Evolutionary conservation across 2,113 vertebrate species (phyloP), one percentile per base, ranked within the genome.

Genomic region (Glareola pratincola): DNA sequence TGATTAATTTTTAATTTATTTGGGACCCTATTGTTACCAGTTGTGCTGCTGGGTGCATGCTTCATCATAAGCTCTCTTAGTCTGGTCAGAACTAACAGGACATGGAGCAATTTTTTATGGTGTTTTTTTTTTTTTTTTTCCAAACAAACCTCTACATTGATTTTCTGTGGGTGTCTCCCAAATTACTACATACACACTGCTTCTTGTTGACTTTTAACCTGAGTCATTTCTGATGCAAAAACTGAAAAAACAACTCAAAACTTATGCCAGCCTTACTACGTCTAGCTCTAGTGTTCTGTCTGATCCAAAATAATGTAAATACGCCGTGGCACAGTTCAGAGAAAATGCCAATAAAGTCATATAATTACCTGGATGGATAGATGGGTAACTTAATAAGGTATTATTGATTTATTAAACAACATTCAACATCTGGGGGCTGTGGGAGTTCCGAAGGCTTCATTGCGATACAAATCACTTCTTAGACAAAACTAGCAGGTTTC

Each of bases 261-360:
- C 30, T 60, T 18, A 51, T 41, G 39, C 16, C 77, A 72, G 29
- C 1, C 21, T 57, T 63, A 39, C 73, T 34, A 29, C 45, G n/a
- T 27, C 47, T 85, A 56, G 0, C 43, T 69, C 39, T 66, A 10
- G 27, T 0, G 1, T 15, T 50, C 64, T 50, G 30, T n/a, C 59
- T 51, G 34, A 48, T n/a, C 57, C 62, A 32, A 20, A 64, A 62
- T 13, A 14, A 22, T 11, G 51, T 50, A 39, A 63, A 36, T 20
- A 41, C 1, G 6, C 36, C 32, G 48, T 50, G 62, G 21, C 84
- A 78, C 26, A 14, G 60, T 7, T 64, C 60, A 32, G 43, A 85
- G 43, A 60, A 91, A 94, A 75, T 8, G 48, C 23, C 48, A 14
- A 34, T 15, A 6, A 91, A 77, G 37, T 72, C 48, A 20, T 47